A percentile compares a stretch with the other conserved stretches of the same genome.
Evolutionary conservation across 2,113 vertebrate genomes (phyloP).

Genomic region (Protomyctophum bolini): DNA sequence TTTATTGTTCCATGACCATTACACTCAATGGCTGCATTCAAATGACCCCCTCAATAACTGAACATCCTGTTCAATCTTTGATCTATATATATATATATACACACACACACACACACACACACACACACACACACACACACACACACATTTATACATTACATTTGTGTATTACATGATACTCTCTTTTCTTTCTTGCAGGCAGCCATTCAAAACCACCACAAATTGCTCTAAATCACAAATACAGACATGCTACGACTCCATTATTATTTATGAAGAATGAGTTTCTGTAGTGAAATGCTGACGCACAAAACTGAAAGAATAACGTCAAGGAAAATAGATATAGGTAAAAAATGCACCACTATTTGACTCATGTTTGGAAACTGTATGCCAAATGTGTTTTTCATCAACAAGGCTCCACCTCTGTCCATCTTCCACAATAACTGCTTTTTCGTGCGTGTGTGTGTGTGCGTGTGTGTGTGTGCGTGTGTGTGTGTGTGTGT

Average conservation of each 20-base stretch:
- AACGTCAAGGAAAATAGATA: not conserved
- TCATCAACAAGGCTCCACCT: not conserved
- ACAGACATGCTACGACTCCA: not conserved
- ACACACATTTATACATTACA: no score
- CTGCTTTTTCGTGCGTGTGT: not conserved
- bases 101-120: no score
- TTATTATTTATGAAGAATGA: no score
- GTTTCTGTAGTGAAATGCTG: no score
- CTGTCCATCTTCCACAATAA: conserved; percentile 34
- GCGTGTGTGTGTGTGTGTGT: no score
- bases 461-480: no score
- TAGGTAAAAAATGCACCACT: not conserved
- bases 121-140: no score
- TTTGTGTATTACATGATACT: no score
- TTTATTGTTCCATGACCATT: conserved; percentile 66
- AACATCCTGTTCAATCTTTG: conserved; percentile 40
- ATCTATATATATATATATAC: not conserved
- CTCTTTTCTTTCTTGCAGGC: no score
- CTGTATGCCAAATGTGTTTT: not conserved
- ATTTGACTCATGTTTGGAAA: not conserved
- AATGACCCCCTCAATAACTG: conserved; percentile 32
- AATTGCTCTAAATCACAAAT: not conserved
- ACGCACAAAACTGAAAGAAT: no score
- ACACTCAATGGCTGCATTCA: conserved; percentile 43
- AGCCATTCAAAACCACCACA: no score